Conservation (phyloP, 2,888 invertebrate genomes). For the Drosophila pegasa region DNA sequence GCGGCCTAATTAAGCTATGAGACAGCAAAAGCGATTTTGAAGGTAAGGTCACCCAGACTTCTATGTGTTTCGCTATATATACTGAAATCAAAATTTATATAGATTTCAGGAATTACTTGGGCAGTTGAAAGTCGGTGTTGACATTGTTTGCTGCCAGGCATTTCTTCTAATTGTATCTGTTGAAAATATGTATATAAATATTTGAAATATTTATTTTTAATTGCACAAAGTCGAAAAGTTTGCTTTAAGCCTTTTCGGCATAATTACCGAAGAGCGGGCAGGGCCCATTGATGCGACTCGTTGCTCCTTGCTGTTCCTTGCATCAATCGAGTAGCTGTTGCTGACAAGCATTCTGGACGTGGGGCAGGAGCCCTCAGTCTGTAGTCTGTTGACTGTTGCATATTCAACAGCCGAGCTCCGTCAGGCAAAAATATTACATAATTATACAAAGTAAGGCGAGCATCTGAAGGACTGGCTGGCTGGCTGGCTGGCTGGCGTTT, state of each 20-base stretch:
- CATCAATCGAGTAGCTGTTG: slow-evolving; percentile 45
- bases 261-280: slow-evolving; percentile 54
- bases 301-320: slow-evolving; percentile 13
- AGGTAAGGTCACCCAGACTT: slow-evolving; percentile 33
- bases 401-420: slow-evolving; percentile 59
- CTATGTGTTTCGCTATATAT: background rate
- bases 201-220: slow-evolving; percentile 77
- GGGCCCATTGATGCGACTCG: slow-evolving; percentile 23
- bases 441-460: slow-evolving; percentile 66
- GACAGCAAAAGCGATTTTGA: slow-evolving; percentile 39
- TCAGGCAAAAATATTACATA: slow-evolving; percentile 72
- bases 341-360: slow-evolving; percentile 36
- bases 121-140: slow-evolving; percentile 15
- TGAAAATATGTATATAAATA: slow-evolving; percentile 64
- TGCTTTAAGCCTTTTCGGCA: slow-evolving; percentile 57
- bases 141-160: slow-evolving; percentile 33
- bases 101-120: background rate
- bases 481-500: slow-evolving; percentile 53
- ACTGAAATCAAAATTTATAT: too few relatives aligned
- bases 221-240: slow-evolving; percentile 71
- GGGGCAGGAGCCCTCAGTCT: background rate
- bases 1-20: slow-evolving; percentile 44
- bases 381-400: slow-evolving; percentile 55
- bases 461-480: slow-evolving; percentile 33
- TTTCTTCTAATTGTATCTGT: slow-evolving; percentile 38